A percentile compares a stretch with the other conserved stretches of the same genome.
Evolutionary conservation across 1,140 invertebrate genomes (phyloP).

Genomic region (Drosophila sucinea): DNA sequence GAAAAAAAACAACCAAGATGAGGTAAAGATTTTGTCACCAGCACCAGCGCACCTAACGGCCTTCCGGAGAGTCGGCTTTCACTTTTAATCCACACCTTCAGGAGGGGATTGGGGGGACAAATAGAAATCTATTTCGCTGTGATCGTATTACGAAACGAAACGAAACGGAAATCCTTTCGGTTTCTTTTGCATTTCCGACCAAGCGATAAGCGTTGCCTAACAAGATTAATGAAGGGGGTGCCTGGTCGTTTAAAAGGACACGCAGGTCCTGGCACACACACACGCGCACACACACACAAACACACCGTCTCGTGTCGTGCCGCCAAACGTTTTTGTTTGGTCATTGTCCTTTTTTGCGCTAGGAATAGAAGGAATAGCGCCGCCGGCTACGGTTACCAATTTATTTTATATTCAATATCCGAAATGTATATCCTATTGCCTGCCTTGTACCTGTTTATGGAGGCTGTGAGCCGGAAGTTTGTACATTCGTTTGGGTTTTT

Average conservation of each 20-base stretch:
- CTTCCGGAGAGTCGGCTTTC: slow-evolving; percentile 56
- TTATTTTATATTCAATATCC: slow-evolving; percentile 17
- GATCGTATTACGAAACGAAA: slow-evolving; percentile 57
- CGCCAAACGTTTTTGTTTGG: slow-evolving; percentile 54
- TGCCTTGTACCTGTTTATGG: slow-evolving; percentile 7
- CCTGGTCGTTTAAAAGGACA: slow-evolving; percentile 49
- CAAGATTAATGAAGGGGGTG: slow-evolving; percentile 64
- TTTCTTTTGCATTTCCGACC: slow-evolving; percentile 66
- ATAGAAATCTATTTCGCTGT: slow-evolving; percentile 27
- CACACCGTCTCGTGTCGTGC: slow-evolving; percentile 11
- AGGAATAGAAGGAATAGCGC: slow-evolving; percentile 23
- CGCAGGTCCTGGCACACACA: slow-evolving; percentile 38
- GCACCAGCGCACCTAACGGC: not conserved
- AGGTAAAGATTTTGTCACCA: not conserved
- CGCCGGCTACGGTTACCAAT: slow-evolving; percentile 43
- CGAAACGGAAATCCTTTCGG: slow-evolving; percentile 77
- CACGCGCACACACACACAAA: slow-evolving; percentile 18
- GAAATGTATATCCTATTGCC: slow-evolving; percentile 3
- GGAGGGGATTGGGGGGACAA: not conserved
- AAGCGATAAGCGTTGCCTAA: slow-evolving; percentile 54
- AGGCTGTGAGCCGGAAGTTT: slow-evolving; percentile 43
- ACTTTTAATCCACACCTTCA: slow-evolving; percentile 54
- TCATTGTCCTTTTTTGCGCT: slow-evolving; percentile 76
- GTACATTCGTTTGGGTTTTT: slow-evolving; percentile 45
- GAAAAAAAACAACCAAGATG: no score